These are phyloP conservation scores for Oreocharis arfaki DNA, from an alignment of 2,113 vertebrate genomes.

Conservation along the genomic window DNA sequence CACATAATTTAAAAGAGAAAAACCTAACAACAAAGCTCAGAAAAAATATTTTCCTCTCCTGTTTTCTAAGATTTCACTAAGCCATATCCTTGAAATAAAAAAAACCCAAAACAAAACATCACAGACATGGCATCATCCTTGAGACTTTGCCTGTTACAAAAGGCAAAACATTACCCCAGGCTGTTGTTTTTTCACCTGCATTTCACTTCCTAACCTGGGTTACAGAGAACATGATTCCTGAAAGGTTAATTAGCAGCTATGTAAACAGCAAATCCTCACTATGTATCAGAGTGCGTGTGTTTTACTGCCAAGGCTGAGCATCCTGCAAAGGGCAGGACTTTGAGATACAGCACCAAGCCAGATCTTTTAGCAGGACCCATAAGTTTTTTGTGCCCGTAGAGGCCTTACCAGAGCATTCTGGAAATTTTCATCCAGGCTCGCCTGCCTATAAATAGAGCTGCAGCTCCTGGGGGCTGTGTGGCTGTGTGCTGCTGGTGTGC, in stretches of 20 bases:
- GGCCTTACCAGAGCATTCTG: slow-evolving; percentile 16
- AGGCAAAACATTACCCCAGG: neutral
- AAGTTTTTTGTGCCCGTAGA: neutral
- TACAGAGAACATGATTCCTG: neutral
- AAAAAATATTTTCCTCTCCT: neutral
- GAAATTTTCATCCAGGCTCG: slow-evolving; percentile 1
- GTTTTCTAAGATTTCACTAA: neutral
- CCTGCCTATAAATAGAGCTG: slow-evolving; percentile 30
- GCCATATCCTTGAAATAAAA: neutral
- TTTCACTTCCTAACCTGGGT: slow-evolving; percentile 40
- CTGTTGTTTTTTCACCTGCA: slow-evolving; percentile 60
- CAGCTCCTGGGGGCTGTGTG: slow-evolving; percentile 20
- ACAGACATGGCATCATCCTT: slow-evolving; percentile 32
- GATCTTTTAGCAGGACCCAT: neutral
- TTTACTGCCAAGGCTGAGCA: neutral
- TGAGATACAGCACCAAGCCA: neutral
- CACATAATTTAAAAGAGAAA: neutral
- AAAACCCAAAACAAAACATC: neutral
- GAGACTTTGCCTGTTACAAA: slow-evolving; percentile 26
- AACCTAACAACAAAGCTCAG: neutral
- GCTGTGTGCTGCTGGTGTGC: slow-evolving; percentile 36
- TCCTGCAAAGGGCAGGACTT: neutral
- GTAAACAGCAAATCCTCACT: neutral
- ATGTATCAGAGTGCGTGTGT: neutral
- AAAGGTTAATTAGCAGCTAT: slow-evolving; percentile 27